Evolutionary conservation across 2,113 vertebrate species (phyloP).

Genomic region (Peromyscus californicus): DNA sequence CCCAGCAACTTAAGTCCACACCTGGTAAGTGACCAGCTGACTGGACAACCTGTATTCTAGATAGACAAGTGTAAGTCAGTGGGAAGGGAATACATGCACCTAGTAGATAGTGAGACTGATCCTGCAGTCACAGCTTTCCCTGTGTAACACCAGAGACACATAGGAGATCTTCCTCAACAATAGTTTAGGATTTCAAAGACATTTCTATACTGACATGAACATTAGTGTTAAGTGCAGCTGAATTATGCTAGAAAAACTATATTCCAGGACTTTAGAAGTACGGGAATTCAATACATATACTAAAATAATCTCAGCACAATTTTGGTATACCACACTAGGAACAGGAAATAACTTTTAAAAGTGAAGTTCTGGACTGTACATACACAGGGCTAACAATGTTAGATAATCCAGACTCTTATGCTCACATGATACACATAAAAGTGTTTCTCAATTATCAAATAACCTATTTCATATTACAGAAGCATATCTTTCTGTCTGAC

Average conservation of each 20-base stretch:
- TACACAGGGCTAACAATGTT: constrained; percentile 87
- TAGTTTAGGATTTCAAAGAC: constrained; percentile 71
- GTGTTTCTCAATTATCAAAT: constrained; percentile 86
- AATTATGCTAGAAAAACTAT: constrained; percentile 71
- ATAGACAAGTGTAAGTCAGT: constrained; percentile 90
- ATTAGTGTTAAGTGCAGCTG: constrained; percentile 90
- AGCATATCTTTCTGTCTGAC: constrained; percentile 88
- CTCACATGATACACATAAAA: constrained; percentile 86
- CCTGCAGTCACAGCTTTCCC: constrained; percentile 93
- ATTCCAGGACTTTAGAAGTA: constrained; percentile 87
- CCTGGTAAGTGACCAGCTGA: constrained; percentile 90
- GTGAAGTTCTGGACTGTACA: constrained; percentile 85
- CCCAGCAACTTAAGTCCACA: constrained; percentile 88
- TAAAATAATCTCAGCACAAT: constrained; percentile 87
- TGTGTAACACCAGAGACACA: constrained; percentile 85
- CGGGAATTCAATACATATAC: constrained; percentile 68
- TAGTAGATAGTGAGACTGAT: constrained; percentile 90
- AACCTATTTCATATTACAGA: constrained; percentile 88
- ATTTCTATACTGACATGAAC: constrained; percentile 83
- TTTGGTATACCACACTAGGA: constrained; percentile 86
- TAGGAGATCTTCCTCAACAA: constrained; percentile 89
- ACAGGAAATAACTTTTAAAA: constrained; percentile 86
- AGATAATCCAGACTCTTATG: constrained; percentile 88
- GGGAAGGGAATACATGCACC: constrained; percentile 89
- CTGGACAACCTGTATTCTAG: constrained; percentile 94